These are phyloP conservation scores for Drosophila yooni DNA, from an alignment of 2,888 invertebrate genomes.

Conservation along the genomic window DNA sequence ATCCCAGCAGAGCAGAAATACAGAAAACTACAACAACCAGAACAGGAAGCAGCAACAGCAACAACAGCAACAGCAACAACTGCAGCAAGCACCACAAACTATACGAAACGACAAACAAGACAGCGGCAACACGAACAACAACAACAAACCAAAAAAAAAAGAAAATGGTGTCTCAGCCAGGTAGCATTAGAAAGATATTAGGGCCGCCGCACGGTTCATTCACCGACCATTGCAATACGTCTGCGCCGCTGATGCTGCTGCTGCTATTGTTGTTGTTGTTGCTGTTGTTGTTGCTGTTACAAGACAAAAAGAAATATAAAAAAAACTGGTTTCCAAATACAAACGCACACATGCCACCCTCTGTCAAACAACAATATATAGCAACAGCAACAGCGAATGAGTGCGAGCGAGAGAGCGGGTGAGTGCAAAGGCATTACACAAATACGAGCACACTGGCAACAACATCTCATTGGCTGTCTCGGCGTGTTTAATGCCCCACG, in stretches of 20 bases:
- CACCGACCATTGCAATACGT: slow-evolving; percentile 80
- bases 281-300: slow-evolving; percentile 41
- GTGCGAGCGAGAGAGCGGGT: slow-evolving; percentile 54
- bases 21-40: slow-evolving; percentile 44
- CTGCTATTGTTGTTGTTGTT: slow-evolving; percentile 38
- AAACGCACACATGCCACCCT: slow-evolving; percentile 61
- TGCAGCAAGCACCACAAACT: slow-evolving; percentile 44
- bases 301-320: slow-evolving; percentile 20
- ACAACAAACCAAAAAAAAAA: slow-evolving; percentile 38
- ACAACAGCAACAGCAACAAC: slow-evolving; percentile 35
- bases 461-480: slow-evolving; percentile 83
- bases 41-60: slow-evolving; percentile 62
- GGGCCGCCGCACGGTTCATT: slow-evolving; percentile 75
- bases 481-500: slow-evolving; percentile 65
- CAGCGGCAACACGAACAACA: slow-evolving; percentile 20
- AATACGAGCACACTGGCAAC: slow-evolving; percentile 69
- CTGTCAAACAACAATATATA: slow-evolving; percentile 53
- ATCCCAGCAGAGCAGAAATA: slow-evolving; percentile 70
- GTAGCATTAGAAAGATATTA: slow-evolving; percentile 77
- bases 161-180: slow-evolving; percentile 78
- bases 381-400: slow-evolving; percentile 38
- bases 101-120: slow-evolving; percentile 38
- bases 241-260: slow-evolving; percentile 63
- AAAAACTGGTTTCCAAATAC: slow-evolving; percentile 73
- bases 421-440: slow-evolving; percentile 67